Conservation (phyloP, 2,113 vertebrate species). For the Ascaphus truei region DNA sequence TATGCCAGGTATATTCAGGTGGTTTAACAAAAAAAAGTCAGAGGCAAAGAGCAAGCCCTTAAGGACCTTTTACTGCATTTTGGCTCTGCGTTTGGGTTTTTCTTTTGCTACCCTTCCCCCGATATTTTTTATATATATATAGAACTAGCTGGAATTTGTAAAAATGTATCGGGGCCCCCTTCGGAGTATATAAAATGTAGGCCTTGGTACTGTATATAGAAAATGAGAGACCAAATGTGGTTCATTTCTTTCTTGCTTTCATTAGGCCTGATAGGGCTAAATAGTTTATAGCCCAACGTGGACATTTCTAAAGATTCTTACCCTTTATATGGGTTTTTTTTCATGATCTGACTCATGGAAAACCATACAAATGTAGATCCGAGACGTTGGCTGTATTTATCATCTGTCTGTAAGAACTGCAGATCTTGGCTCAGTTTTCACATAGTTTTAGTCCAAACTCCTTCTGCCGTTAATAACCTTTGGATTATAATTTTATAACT, state of each 20-base stretch:
- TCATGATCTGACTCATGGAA: slow-evolving; percentile 27
- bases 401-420: slow-evolving; percentile 59
- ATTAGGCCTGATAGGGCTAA: slow-evolving; percentile 15
- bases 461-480: slow-evolving; percentile 2
- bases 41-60: no score
- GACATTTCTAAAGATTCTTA: neutral
- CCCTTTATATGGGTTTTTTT: slow-evolving; percentile 21
- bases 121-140: no score
- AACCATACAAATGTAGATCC: slow-evolving; percentile 54
- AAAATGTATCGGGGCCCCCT: no score
- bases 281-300: neutral
- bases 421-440: slow-evolving; percentile 49
- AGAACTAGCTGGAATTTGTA: no score
- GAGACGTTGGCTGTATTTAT: slow-evolving; percentile 52
- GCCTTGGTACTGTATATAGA: no score
- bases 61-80: no score
- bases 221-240: neutral
- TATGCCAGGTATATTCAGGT: no score
- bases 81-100: no score
- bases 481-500: slow-evolving; percentile 11
- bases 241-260: slow-evolving; percentile 17
- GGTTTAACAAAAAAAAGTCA: no score
- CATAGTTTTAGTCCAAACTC: neutral
- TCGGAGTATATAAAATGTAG: no score
- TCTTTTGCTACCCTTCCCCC: no score